Evolutionary conservation across 2,113 vertebrate species (phyloP).

Genomic region (Columba livia): DNA sequence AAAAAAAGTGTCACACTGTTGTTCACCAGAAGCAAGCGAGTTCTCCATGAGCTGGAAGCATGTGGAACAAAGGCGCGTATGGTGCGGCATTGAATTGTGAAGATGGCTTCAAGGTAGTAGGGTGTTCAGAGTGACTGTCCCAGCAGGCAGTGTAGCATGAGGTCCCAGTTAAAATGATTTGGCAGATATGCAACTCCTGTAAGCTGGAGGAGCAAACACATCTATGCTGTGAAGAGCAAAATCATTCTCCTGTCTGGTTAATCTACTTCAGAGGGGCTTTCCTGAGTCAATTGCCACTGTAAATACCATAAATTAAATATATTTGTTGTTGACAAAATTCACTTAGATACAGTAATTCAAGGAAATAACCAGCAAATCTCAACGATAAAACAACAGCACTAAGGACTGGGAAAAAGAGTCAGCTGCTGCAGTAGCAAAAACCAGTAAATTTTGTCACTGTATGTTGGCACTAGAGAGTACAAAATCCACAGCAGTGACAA

Average conservation of each 20-base stretch:
- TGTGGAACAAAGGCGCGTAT: fast-evolving
- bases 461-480: not conserved
- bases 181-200: not conserved
- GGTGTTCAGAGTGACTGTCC: not conserved
- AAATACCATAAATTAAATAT: not conserved
- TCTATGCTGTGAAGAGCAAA: not conserved
- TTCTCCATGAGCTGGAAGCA: not conserved
- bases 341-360: not conserved
- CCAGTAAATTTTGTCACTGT: not conserved
- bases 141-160: not conserved
- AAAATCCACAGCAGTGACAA: not conserved
- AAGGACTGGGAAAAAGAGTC: not conserved
- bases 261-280: not conserved
- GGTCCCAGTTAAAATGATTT: not conserved
- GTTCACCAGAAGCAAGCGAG: not conserved
- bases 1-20: not conserved
- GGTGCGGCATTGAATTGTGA: not conserved
- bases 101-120: not conserved
- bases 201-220: not conserved
- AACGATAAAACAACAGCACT: not conserved
- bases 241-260: not conserved
- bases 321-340: not conserved
- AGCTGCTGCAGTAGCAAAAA: not conserved
- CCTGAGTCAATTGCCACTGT: not conserved
- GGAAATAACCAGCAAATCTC: not conserved